phyloP scores from a whole-genome alignment of 2,113 vertebrate genomes.

The Nansenia antarctica region DNA sequence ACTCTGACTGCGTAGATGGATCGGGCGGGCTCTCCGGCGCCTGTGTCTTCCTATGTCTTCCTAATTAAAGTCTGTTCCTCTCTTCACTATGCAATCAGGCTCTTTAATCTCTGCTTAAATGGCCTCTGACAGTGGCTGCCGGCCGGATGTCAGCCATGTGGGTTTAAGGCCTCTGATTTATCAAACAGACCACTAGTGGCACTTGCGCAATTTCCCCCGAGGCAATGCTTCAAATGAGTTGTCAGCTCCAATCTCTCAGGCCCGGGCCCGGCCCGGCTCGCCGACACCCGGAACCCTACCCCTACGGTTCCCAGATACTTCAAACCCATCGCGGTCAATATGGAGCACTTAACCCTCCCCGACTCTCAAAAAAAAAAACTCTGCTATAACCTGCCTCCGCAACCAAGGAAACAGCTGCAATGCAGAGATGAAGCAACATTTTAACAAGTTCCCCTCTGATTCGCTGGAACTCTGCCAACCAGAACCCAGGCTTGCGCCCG shows the following conservation, averaged over 20 bases:
- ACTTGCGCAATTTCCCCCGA: constrained; percentile 46
- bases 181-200: constrained; percentile 46
- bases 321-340: constrained; percentile 25
- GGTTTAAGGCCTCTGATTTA: constrained; percentile 44
- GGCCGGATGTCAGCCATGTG: constrained; percentile 11
- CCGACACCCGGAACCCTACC: constrained; percentile 1
- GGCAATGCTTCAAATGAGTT: constrained; percentile 52
- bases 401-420: not conserved
- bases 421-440: not conserved
- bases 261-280: not conserved
- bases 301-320: constrained; percentile 13
- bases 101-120: constrained; percentile 48
- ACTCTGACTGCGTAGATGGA: not conserved
- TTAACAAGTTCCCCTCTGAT: not conserved
- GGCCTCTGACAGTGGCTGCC: constrained; percentile 33
- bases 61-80: constrained; percentile 42
- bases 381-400: not conserved
- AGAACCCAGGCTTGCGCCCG: not conserved
- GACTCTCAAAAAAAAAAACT: not conserved
- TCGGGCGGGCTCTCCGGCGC: not conserved
- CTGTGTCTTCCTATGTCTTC: constrained; percentile 9
- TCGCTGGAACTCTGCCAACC: not conserved
- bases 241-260: constrained; percentile 42
- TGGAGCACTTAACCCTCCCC: constrained; percentile 12
- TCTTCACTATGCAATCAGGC: constrained; percentile 37